A percentile compares a stretch with the other conserved stretches of the same genome.
Evolutionary conservation across 2,797 vertebrate genomes (phyloP).

Genomic region (Parambassis ranga): DNA sequence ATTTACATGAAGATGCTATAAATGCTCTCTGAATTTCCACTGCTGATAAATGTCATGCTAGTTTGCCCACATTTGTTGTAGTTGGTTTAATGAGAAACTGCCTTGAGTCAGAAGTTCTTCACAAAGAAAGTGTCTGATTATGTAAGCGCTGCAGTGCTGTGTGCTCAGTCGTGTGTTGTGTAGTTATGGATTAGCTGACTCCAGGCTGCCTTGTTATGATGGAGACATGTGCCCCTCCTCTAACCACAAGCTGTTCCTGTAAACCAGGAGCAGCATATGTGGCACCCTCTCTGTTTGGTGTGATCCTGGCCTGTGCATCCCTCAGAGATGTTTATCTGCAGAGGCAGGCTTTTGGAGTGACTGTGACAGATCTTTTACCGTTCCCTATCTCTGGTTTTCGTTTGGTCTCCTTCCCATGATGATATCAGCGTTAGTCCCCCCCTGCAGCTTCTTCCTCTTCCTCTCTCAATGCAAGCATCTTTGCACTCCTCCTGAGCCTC

Average conservation of each 20-base stretch:
- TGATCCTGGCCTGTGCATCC: constrained; percentile 22
- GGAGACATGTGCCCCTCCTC: constrained; percentile 43
- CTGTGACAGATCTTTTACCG: constrained; percentile 15
- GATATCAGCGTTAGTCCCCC: constrained; percentile 22
- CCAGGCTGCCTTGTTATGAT: constrained; percentile 26
- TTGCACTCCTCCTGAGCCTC: constrained; percentile 20
- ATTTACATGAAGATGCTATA: too few relatives aligned
- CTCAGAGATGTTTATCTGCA: constrained; percentile 36
- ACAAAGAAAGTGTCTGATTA: constrained; percentile 24
- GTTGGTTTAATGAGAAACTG: too few relatives aligned
- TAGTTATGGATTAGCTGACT: constrained; percentile 53
- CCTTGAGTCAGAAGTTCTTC: background rate
- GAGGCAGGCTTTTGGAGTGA: constrained; percentile 1
- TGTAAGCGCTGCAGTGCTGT: constrained; percentile 34
- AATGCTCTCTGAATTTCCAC: too few relatives aligned
- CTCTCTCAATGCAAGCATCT: background rate
- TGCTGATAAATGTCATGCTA: too few relatives aligned
- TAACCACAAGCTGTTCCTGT: constrained; percentile 45
- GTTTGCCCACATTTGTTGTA: too few relatives aligned
- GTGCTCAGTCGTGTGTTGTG: constrained; percentile 5
- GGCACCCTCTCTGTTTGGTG: constrained; percentile 58
- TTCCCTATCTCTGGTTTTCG: constrained; percentile 6
- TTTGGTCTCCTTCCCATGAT: constrained; percentile 18
- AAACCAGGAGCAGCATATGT: constrained; percentile 32
- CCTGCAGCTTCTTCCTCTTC: background rate